A percentile compares a stretch with the other conserved stretches of the same genome.
phyloP scores from a whole-genome alignment of 2,113 vertebrate genomes.

The Oxyruncus cristatus region DNA sequence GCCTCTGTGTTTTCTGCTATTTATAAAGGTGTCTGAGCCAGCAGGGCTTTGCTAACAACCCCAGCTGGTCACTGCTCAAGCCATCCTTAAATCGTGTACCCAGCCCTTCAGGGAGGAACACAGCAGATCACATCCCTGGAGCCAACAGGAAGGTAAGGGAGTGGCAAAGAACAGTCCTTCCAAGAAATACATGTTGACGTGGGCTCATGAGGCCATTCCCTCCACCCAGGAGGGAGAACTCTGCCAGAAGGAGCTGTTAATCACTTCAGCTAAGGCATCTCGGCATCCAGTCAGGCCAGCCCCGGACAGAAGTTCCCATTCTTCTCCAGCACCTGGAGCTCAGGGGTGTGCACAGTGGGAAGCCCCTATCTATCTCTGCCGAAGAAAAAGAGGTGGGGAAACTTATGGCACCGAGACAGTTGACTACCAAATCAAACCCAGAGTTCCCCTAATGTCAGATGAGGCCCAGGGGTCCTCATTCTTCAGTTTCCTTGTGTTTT shows the following conservation, averaged over 20 bases:
- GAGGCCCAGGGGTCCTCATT: accelerated
- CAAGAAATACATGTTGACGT: neutral
- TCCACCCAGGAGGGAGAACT: neutral
- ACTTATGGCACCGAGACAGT: neutral
- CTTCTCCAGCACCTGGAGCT: neutral
- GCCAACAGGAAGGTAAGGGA: neutral
- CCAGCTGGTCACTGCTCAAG: neutral
- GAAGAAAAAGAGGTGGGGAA: neutral
- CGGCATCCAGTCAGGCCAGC: no score
- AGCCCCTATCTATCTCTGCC: neutral
- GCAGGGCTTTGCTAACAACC: neutral
- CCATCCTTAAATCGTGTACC: neutral
- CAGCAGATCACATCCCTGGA: neutral
- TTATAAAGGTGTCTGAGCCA: neutral
- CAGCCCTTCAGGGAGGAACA: neutral
- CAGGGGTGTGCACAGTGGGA: accelerated
- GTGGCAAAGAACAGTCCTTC: neutral
- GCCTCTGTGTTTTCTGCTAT: neutral
- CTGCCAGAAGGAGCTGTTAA: neutral
- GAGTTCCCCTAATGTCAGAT: accelerated
- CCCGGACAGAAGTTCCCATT: accelerated
- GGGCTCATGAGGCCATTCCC: neutral
- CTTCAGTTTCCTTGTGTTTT: neutral
- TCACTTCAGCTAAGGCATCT: neutral
- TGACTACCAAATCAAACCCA: neutral